These are phyloP conservation scores for Anthoscopus minutus DNA, from an alignment of 2,113 vertebrate species.

Conservation along the genomic window DNA sequence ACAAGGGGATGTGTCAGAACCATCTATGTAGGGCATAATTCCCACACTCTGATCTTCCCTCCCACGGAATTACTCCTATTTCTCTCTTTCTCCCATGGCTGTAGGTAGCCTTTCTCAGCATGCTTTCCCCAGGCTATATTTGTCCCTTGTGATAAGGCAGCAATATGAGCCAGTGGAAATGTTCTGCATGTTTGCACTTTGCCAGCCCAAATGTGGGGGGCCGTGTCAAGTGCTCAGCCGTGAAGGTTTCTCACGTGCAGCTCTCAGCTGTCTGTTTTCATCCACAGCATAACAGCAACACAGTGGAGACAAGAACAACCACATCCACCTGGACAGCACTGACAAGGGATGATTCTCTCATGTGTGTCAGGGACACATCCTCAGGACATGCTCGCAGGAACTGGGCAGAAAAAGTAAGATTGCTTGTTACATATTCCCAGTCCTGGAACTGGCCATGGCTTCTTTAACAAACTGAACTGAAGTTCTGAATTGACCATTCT, in stretches of 20 bases:
- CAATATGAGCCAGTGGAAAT: background rate
- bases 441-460: background rate
- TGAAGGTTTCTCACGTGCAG: background rate
- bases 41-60: background rate
- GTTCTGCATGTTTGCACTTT: conserved; percentile 13
- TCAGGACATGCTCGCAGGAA: background rate
- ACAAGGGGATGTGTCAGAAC: background rate
- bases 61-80: background rate
- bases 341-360: background rate
- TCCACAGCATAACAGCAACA: background rate
- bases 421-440: background rate
- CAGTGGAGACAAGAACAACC: background rate
- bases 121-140: background rate
- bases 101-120: background rate
- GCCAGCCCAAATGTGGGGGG: background rate
- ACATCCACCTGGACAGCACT: background rate
- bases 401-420: background rate
- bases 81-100: background rate
- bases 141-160: conserved; percentile 6
- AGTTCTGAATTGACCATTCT: background rate
- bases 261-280: conserved; percentile 22
- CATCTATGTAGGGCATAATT: background rate
- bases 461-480: background rate
- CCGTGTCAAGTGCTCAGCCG: background rate
- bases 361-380: background rate